A percentile compares a stretch with the other conserved stretches of the same genome.
Evolutionary conservation across 23 tunicate species (phyloP).

Genomic region (Aplidium turbinatum): DNA sequence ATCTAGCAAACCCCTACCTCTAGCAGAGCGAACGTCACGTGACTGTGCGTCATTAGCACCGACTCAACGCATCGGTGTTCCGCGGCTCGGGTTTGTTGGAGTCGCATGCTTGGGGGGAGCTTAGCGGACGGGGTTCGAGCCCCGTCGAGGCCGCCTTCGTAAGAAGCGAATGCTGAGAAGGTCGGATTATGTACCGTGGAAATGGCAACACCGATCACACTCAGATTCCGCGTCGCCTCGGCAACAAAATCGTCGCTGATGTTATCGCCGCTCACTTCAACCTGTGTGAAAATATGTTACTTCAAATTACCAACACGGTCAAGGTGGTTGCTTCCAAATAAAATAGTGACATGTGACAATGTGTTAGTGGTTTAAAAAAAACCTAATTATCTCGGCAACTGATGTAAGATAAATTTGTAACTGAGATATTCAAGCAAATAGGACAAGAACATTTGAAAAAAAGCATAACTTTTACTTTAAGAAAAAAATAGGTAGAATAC

Average conservation of each 20-base stretch:
- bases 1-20: constrained; percentile 37
- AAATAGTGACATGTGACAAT: no score
- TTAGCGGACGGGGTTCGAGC: constrained; percentile 28
- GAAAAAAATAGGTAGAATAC: no score
- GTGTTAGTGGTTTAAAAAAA: no score
- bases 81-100: constrained; percentile 61
- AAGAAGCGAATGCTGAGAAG: constrained; percentile 81
- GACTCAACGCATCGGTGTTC: constrained; percentile 57
- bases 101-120: constrained; percentile 51
- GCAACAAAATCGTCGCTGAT: constrained; percentile 29
- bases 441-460: no score
- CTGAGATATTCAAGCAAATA: no score
- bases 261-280: constrained; percentile 38
- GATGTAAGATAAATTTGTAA: no score
- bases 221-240: constrained; percentile 40
- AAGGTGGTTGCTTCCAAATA: no score
- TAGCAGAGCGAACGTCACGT: constrained; percentile 41
- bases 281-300: no score
- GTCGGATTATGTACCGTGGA: constrained; percentile 79
- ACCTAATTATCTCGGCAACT: no score
- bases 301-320: no score
- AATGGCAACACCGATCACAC: constrained; percentile 60
- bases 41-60: constrained; percentile 37
- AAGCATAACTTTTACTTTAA: no score
- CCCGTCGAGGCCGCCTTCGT: constrained; percentile 53